Conservation (phyloP, 2,113 vertebrate genomes). For the Neodontobutis hainanensis region DNA sequence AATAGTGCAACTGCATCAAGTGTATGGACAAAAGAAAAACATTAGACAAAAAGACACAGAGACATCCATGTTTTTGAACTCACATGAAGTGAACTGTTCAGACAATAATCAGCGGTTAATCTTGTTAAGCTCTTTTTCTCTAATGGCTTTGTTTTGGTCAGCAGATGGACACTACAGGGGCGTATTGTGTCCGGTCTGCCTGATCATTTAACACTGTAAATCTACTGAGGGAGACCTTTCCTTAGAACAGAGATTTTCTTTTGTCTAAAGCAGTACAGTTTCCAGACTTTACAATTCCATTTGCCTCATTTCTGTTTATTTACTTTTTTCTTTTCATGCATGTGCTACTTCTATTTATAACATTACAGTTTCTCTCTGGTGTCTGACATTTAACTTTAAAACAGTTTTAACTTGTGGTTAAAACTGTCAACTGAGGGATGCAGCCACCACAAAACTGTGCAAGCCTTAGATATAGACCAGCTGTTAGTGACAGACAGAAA, state of each 20-base stretch:
- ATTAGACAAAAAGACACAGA: no score
- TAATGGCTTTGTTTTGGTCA: conserved; percentile 43
- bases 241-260: neutral
- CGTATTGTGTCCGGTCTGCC: conserved; percentile 21
- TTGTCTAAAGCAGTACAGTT: neutral
- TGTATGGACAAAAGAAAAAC: neutral
- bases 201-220: conserved; percentile 17
- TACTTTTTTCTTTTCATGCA: neutral
- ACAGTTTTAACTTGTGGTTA: conserved; percentile 12
- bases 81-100: neutral
- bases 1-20: no score
- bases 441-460: neutral
- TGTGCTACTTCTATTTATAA: neutral
- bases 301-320: neutral
- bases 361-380: neutral
- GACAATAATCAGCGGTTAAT: conserved; percentile 50
- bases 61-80: neutral
- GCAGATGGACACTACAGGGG: conserved; percentile 54
- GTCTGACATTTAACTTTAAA: neutral
- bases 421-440: neutral
- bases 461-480: neutral
- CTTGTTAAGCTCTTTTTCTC: conserved; percentile 43
- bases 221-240: neutral
- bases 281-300: conserved; percentile 3
- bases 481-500: no score